Evolutionary conservation across 2,113 vertebrate genomes (phyloP), one percentile per base, ranked within the genome.

Genomic region (Heterotilapia buettikoferi): DNA sequence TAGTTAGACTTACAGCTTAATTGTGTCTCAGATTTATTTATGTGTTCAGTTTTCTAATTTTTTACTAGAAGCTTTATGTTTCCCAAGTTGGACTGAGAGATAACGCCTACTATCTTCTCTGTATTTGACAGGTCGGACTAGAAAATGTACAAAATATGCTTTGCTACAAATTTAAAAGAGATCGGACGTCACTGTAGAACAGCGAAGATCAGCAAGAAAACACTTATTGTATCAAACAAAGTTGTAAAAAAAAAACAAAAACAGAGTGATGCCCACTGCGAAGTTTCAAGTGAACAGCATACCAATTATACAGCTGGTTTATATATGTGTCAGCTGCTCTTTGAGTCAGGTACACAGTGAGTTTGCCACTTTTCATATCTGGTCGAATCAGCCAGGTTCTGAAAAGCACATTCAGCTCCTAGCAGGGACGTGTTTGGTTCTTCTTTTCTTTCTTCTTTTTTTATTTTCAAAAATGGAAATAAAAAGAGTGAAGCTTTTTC

Each of bases 181-280:
- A 78, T 57, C 1, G 3, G 5, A 56, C 47, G 71, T 83, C 68
- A 18, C 16, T 79, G 57, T 71, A 84, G 88, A 90, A 73, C 76
- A 86, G 81, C 54, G n/a, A 19, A 21, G 18, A n/a, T 50, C 31
- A 43, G 40, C 59, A 81, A 84, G 59, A 84, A 78, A 66, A 24
- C 87, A 63, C 88, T 90, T 84, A 92, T 88, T 83, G 14, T 90
- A 86, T 87, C 86, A 84, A 90, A 82, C 18, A 19, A 81, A 71
- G 56, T 53, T 61, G 45, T 76, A 89, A 92, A 90, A 82, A 8
- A 1, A 7, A 7, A 8, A 18, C n/a, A n/a, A n/a, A 82, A 83
- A 26, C 40, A 68, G 80, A 84, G 54, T 73, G 88, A 88, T 61
- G 61, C 54, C 73, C 33, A 61, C 29, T 61, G 57, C 21, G 29